Evolutionary conservation across 1,140 invertebrate genomes (phyloP), one percentile per base, ranked within the genome.

Genomic region (Coenobita brevimanus): DNA sequence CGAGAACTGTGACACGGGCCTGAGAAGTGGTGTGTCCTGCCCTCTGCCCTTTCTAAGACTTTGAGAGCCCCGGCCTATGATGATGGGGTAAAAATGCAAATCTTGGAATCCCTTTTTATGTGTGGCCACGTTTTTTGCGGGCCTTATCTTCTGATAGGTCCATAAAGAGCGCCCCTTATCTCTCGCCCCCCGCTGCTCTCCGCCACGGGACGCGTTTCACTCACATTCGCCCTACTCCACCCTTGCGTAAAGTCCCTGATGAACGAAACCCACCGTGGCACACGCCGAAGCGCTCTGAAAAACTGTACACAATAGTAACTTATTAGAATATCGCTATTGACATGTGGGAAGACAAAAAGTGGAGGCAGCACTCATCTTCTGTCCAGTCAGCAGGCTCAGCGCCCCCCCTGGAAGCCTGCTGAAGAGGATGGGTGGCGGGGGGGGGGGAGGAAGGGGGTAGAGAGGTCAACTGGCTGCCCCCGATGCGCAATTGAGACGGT

Each of bases 251-350:
- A 13, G 27, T 38, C n/a, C 17, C 2, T 38, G 15, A 2, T 69
- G 84, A 87, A 62, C 84, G 84, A 87, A 79, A n/a, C 15, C 15
- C 71, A 69, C 24, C 21, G 84, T 27, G 8, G 30, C 76, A n/a
- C 24, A 8, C 36, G 33, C 21, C 84, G 75, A 80, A 87, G 13
- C 36, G 10, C 15, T 80, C 41, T 54, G 75, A 38, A 36, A 87
- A 78, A 67, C 30, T 36, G 75, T 60, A 79, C 69, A 79, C 84
- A 79, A 87, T 87, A 46, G 84, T 87, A 80, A 87, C 84, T 80
- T 87, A 87, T 87, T 87, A 87, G 84, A 87, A 87, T 87, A 87
- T 87, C 84, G 84, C 75, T 87, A 87, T 87, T 87, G 84, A 87
- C 84, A 87, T 87, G 71, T 76, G 69, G n/a, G 84, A 79, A 80